Conservation (phyloP, 2,888 invertebrate species). For the Cheilosia scutellata region DNA sequence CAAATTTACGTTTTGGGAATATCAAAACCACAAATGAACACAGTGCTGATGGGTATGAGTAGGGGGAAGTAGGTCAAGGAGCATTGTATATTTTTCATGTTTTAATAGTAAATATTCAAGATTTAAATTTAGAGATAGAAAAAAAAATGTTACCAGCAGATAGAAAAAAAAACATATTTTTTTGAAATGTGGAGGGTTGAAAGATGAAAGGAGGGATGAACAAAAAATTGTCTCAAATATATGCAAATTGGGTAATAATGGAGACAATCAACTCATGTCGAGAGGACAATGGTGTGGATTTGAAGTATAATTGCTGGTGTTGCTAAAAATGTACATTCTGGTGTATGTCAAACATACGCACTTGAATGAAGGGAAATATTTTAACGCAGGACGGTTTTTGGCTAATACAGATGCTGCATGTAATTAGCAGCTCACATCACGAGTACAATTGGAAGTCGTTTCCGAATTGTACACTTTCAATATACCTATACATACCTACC, state of each 20-base stretch:
- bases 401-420: no score
- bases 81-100: conserved; percentile 26
- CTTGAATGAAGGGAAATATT: no score
- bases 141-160: conserved; percentile 11
- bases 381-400: no score
- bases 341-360: no score
- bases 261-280: conserved; percentile 16
- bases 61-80: conserved; percentile 32
- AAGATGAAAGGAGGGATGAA: neutral
- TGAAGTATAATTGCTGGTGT: neutral
- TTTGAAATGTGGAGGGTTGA: conserved; percentile 16
- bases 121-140: conserved; percentile 57
- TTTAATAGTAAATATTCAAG: conserved; percentile 67
- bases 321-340: neutral
- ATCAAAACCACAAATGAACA: conserved; percentile 25
- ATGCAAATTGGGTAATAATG: conserved; percentile 35
- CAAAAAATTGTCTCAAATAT: conserved; percentile 1
- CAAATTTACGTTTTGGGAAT: conserved; percentile 48
- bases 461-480: no score
- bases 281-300: neutral
- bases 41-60: neutral
- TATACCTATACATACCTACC: no score
- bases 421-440: no score
- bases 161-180: conserved; percentile 1
- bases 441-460: no score